Percentiles rank a stretch among this genome's conserved stretches.
phyloP scores from a whole-genome alignment of 2,888 invertebrate genomes.

The Ganaspis brasiliensis region DNA sequence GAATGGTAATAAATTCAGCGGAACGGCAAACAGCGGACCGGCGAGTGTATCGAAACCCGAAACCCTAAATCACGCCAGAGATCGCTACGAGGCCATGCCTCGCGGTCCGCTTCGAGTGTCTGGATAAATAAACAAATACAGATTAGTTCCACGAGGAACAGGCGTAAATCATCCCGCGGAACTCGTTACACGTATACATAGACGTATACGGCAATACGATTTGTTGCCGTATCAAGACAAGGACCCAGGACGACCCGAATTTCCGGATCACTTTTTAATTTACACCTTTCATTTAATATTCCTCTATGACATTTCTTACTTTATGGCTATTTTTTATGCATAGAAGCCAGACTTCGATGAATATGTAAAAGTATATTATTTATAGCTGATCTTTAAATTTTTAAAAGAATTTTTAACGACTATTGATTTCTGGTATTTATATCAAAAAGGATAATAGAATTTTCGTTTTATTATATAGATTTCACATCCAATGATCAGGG shows the following conservation, averaged over 20 bases:
- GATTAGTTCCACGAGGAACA: conserved; percentile 75
- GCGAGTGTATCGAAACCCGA: conserved; percentile 76
- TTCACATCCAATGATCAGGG: no score
- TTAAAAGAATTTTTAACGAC: no score
- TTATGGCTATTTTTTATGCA: conserved; percentile 3
- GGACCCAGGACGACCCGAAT: background rate
- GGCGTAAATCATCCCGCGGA: conserved; percentile 76
- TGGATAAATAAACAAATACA: conserved; percentile 79
- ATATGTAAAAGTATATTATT: background rate
- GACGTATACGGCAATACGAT: conserved; percentile 42
- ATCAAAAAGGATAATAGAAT: no score
- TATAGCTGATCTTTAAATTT: background rate
- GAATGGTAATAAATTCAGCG: conserved; percentile 74
- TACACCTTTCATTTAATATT: conserved; percentile 8
- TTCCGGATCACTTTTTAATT: conserved; percentile 12
- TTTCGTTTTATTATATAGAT: no score
- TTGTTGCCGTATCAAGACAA: conserved; percentile 27
- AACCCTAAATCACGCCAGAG: conserved; percentile 76
- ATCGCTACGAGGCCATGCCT: conserved; percentile 64
- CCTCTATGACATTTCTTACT: conserved; percentile 8
- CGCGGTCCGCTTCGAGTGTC: conserved; percentile 68
- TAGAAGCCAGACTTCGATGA: background rate
- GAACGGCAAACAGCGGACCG: conserved; percentile 73
- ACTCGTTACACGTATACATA: conserved; percentile 73
- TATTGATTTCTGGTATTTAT: no score